Evolutionary conservation across 2,797 vertebrate genomes (phyloP).

Genomic region (Denticeps clupeoides): DNA sequence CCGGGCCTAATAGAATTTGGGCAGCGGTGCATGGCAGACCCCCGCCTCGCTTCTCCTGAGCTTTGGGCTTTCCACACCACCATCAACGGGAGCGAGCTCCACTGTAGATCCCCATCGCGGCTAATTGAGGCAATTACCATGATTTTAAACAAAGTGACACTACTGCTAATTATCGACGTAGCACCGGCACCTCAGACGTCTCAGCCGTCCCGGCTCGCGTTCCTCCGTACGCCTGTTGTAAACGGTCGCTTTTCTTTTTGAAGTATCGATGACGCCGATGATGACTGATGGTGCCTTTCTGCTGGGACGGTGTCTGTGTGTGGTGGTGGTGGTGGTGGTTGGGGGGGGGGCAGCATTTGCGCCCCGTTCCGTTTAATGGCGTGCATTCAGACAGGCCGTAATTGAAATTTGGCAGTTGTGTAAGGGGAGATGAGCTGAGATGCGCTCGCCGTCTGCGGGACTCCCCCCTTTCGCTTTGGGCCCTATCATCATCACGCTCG

Average conservation of each 20-base stretch:
- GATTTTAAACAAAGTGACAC: neutral
- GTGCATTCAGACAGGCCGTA: slow-evolving; percentile 37
- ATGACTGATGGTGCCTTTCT: slow-evolving; percentile 8
- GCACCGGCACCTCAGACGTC: too few relatives aligned
- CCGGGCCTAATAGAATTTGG: too few relatives aligned
- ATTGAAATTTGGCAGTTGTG: slow-evolving; percentile 48
- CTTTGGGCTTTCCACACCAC: too few relatives aligned
- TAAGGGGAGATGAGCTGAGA: neutral
- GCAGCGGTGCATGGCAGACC: too few relatives aligned
- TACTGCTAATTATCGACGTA: neutral
- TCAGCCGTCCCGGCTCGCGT: too few relatives aligned
- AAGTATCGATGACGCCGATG: slow-evolving; percentile 5
- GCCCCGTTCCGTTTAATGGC: slow-evolving; percentile 47
- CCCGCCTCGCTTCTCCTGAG: too few relatives aligned
- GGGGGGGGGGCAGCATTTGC: slow-evolving; percentile 24
- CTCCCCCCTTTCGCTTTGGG: slow-evolving; percentile 43
- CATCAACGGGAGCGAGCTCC: too few relatives aligned
- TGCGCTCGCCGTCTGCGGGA: slow-evolving; percentile 47
- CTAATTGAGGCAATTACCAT: neutral
- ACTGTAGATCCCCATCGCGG: neutral
- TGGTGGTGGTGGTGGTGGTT: slow-evolving; percentile 1
- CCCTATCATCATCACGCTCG: slow-evolving; percentile 53
- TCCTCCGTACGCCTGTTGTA: too few relatives aligned
- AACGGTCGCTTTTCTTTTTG: neutral
- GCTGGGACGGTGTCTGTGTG: slow-evolving; percentile 10